Conservation (phyloP, 2,888 invertebrate species). For the Choristoneura rosaceana region DNA sequence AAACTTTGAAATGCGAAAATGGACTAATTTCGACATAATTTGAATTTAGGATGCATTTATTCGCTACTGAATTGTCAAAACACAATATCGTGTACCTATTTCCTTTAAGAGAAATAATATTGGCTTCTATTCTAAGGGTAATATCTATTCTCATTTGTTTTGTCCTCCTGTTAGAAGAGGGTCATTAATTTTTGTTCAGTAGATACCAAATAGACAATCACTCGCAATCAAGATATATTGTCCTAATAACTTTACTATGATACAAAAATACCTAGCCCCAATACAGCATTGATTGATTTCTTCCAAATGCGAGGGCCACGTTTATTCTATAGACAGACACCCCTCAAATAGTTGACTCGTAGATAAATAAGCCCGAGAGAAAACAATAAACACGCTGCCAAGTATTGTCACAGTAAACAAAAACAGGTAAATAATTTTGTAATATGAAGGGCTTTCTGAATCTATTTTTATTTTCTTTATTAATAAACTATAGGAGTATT, state of each 20-base stretch:
- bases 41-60: too few relatives aligned
- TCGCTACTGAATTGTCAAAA: too few relatives aligned
- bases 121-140: neutral
- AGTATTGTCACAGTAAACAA: slow-evolving; percentile 25
- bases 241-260: slow-evolving; percentile 30
- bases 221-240: slow-evolving; percentile 23
- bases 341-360: slow-evolving; percentile 23
- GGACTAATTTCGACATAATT: too few relatives aligned
- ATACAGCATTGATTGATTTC: slow-evolving; percentile 15
- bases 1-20: too few relatives aligned
- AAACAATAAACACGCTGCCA: slow-evolving; percentile 23
- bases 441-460: neutral
- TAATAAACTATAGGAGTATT: neutral
- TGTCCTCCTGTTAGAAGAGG: slow-evolving; percentile 3
- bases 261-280: slow-evolving; percentile 15
- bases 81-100: too few relatives aligned
- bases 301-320: slow-evolving; percentile 12
- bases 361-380: slow-evolving; percentile 13
- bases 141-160: slow-evolving; percentile 10
- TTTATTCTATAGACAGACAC: slow-evolving; percentile 2
- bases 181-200: slow-evolving; percentile 25
- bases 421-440: slow-evolving; percentile 4
- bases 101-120: too few relatives aligned
- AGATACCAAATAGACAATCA: neutral
- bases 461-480: too few relatives aligned